Evolutionary conservation across 2,113 vertebrate genomes (phyloP).

Genomic region (Rhynchopsitta pachyrhyncha): DNA sequence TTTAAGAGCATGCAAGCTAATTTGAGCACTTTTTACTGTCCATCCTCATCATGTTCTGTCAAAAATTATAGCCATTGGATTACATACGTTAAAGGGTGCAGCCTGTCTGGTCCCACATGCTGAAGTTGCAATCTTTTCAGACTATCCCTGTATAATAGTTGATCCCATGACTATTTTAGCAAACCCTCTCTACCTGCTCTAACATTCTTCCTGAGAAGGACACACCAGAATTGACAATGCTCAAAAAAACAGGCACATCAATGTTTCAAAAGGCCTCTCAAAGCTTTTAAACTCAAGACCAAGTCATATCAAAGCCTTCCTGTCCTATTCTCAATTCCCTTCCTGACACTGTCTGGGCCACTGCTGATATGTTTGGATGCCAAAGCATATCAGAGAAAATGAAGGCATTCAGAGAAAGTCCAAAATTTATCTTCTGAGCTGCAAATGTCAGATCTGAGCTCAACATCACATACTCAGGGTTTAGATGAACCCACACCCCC

Average conservation of each 20-base stretch:
- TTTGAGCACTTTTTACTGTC: not conserved
- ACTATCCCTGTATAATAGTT: not conserved
- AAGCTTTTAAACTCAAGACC: not conserved
- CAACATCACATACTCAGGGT: not conserved
- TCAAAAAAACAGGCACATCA: not conserved
- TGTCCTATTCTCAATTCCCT: not conserved
- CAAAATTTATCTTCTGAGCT: not conserved
- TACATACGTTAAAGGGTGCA: accelerated
- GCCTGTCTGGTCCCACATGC: not conserved
- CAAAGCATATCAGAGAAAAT: not conserved
- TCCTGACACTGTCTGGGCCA: not conserved
- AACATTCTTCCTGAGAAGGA: not conserved
- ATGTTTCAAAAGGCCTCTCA: not conserved
- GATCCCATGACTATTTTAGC: not conserved
- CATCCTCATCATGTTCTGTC: not conserved
- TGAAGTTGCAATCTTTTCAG: not conserved
- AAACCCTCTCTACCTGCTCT: not conserved
- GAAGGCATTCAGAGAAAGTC: not conserved
- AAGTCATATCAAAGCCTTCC: not conserved
- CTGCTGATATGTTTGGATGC: not conserved
- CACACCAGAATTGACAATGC: not conserved
- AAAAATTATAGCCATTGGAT: not conserved
- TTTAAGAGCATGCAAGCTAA: not conserved
- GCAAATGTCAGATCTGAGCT: not conserved
- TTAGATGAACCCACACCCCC: not conserved